Evolutionary conservation across 1,140 invertebrate species (phyloP).

Genomic region (Stegodyphus mimosarum): DNA sequence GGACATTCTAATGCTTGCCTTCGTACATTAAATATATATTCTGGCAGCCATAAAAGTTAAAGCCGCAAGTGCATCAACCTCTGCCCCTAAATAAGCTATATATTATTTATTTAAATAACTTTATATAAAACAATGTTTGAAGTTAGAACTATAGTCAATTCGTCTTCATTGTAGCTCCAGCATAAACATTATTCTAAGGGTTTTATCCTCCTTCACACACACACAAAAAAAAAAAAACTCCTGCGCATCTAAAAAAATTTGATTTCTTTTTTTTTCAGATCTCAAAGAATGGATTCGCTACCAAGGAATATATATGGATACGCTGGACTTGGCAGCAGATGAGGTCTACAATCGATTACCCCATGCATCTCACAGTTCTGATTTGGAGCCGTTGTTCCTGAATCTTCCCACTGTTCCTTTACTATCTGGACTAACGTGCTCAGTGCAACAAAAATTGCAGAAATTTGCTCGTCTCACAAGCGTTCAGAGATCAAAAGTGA

Average conservation of each 20-base stretch:
- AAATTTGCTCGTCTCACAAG: conserved; percentile 58
- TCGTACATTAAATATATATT: too few species aligned
- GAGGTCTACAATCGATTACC: conserved; percentile 28
- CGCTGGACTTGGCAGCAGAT: conserved; percentile 56
- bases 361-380: background rate
- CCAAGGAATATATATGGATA: conserved; percentile 62
- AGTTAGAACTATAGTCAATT: too few species aligned
- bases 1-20: too few species aligned
- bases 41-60: too few species aligned
- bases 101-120: background rate
- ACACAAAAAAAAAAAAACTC: too few species aligned
- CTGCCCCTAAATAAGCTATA: background rate
- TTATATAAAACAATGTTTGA: background rate
- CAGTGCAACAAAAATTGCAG: conserved; percentile 53
- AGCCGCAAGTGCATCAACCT: too few species aligned
- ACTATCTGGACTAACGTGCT: conserved; percentile 57
- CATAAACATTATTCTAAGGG: too few species aligned
- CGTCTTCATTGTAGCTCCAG: too few species aligned
- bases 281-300: conserved; percentile 62
- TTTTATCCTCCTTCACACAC: too few species aligned
- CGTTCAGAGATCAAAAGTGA: conserved; percentile 61
- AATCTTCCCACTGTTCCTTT: conserved; percentile 59
- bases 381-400: conserved; percentile 33
- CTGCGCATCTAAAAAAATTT: too few species aligned
- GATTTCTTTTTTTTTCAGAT: conserved; percentile 46